Conservation (phyloP, 2,113 vertebrate genomes). For the Mormyrus iriodes region DNA sequence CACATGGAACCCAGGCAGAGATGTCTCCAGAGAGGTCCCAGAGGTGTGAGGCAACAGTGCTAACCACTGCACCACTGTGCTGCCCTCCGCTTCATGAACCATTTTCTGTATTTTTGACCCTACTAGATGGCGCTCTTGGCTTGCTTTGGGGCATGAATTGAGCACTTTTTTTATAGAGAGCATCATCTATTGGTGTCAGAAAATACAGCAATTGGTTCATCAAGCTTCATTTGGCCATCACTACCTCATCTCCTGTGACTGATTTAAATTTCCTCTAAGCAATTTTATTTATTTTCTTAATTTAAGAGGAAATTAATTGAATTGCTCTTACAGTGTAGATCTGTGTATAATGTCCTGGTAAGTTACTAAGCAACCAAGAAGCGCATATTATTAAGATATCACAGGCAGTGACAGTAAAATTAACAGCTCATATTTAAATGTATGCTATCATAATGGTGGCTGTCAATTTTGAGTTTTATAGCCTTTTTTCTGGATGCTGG, state of each 20-base stretch:
- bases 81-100: no score
- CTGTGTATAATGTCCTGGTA: background rate
- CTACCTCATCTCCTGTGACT: background rate
- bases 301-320: background rate
- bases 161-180: no score
- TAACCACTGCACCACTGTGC: no score
- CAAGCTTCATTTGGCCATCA: no score
- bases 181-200: no score
- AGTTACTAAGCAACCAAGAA: background rate
- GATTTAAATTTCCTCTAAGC: background rate
- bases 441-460: background rate
- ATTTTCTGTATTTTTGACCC: no score
- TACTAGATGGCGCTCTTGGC: no score
- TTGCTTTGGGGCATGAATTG: no score
- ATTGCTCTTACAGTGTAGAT: background rate
- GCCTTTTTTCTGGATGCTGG: background rate
- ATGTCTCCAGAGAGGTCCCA: no score
- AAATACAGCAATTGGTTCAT: no score
- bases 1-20: no score
- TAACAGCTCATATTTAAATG: background rate
- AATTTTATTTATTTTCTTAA: background rate
- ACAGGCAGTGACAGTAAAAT: background rate
- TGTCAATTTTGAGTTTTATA: background rate
- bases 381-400: background rate
- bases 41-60: no score